Base-by-base conservation (phyloP, 2,113 vertebrate species). In the Lophotis ruficrista region DNA sequence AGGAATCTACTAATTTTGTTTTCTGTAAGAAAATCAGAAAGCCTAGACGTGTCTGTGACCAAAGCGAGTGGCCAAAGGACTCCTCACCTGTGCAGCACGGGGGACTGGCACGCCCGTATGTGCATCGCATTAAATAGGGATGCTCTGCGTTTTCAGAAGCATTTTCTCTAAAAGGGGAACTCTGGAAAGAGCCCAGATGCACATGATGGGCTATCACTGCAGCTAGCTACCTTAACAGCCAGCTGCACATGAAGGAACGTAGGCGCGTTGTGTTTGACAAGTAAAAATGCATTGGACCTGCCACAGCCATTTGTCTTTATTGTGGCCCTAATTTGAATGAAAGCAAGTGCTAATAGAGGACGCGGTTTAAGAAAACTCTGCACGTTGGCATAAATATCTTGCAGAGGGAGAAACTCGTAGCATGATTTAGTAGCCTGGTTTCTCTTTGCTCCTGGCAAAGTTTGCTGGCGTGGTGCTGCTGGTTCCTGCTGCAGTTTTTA, bases 251-350 rank as follows among this genome's bases (percentile, higher is more conserved):
- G 96, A 89, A 37, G 89, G 96, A 80, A 96, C 97, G 96, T 87
- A 84, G 48, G 86, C 37, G 90, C 82, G 38, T 58, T 91, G 97
- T 87, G 47, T 97, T 93, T 98, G 98, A 98, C 97, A 97, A 98
- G 98, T 88, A 91, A 98, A 98, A 98, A 98, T 95, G 97, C 98
- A 97, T 97, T 89, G 97, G 89, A 95, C n/a, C 94, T 94, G 94
- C 98, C 97, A 95, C 95, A 96, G 97, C 97, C 98, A 97, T 98
- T 98, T 98, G 97, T 98, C 98, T 98, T 98, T 98, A 98, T 98
- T 95, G 97, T 43, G 80, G 97, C 96, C 96, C 97, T 98, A 96
- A 98, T 98, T 97, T 97, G 97, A 98, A 98, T 97, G 98, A 97
- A 98, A 98, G 97, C 98, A 97, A 95, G 97, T 96, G 96, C 98